phyloP scores from a whole-genome alignment of 30 jellyfish, hydroid and myxozoan genomes.

The Nemopilema nomurai region DNA sequence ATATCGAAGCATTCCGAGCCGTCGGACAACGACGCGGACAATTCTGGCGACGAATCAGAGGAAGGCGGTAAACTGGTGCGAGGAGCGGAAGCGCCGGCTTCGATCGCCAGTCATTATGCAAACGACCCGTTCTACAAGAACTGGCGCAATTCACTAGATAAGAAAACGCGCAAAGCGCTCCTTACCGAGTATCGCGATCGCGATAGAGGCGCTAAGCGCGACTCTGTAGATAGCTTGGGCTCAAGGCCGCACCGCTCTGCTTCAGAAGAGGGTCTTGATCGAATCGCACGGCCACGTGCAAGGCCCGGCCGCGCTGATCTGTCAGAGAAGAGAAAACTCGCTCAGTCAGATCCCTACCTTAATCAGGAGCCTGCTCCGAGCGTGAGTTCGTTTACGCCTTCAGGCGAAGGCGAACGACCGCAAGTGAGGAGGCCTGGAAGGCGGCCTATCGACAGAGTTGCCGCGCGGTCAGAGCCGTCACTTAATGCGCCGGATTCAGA shows the following conservation, averaged over 20 bases:
- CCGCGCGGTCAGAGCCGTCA: constrained; percentile 94
- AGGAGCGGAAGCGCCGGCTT: constrained; percentile 63
- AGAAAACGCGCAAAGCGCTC: constrained; percentile 84
- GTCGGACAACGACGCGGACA: constrained; percentile 88
- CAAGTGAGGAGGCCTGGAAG: constrained; percentile 80
- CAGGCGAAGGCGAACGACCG: constrained; percentile 57
- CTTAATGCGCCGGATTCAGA: constrained; percentile 49
- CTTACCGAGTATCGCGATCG: constrained; percentile 80
- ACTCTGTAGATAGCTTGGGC: constrained; percentile 60
- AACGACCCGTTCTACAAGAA: constrained; percentile 87
- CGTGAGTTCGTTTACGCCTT: constrained; percentile 59
- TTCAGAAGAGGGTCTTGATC: constrained; percentile 86
- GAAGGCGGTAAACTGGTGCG: constrained; percentile 60
- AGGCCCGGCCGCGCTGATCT: constrained; percentile 83
- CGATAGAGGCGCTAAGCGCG: constrained; percentile 39
- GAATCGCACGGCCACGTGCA: constrained; percentile 63
- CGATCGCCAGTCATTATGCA: constrained; percentile 94
- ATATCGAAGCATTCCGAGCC: constrained; percentile 76
- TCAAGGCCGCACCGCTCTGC: constrained; percentile 77
- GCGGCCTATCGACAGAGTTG: constrained; percentile 70
- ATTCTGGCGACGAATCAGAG: constrained; percentile 78
- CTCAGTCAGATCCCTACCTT: constrained; percentile 94
- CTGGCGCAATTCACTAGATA: constrained; percentile 96
- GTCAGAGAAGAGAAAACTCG: constrained; percentile 80
- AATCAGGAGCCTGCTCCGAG: constrained; percentile 66